Percentiles rank a stretch among this genome's conserved stretches.
Conservation (phyloP, 2,888 invertebrate genomes). For the Liopterus haemorrhoidalis region DNA sequence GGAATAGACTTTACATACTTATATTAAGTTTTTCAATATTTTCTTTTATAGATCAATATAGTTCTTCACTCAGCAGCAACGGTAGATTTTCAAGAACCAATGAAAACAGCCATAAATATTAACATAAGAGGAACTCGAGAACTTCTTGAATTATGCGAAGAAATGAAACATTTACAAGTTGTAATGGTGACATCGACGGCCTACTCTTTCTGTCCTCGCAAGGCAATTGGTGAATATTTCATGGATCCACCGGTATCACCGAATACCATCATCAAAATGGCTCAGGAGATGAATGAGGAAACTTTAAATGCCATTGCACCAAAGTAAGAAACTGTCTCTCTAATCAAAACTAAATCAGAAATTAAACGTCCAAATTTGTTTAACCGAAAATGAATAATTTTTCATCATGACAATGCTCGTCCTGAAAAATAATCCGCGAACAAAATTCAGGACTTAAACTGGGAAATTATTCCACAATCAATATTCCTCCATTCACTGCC, state of each 20-base stretch:
- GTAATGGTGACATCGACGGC: constrained; percentile 3
- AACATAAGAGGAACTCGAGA: constrained; percentile 2
- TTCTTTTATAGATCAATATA: constrained; percentile 1
- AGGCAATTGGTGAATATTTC: constrained; percentile 1
- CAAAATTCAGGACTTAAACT: too few species aligned
- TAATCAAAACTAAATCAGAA: too few species aligned
- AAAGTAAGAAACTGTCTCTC: not conserved
- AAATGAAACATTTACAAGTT: constrained; percentile 4
- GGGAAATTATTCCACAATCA: too few species aligned
- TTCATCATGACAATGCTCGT: too few species aligned
- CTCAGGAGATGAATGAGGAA: not conserved
- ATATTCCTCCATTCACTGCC: too few species aligned
- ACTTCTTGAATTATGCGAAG: not conserved
- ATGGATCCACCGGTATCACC: not conserved
- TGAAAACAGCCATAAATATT: not conserved
- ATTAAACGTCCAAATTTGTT: too few species aligned
- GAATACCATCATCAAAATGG: not conserved
- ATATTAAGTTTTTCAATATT: not conserved
- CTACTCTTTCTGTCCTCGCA: constrained; percentile 1
- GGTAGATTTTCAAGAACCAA: not conserved
- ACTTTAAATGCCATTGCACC: not conserved
- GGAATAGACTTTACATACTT: not conserved
- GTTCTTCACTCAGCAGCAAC: not conserved
- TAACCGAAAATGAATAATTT: too few species aligned
- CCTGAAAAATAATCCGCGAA: too few species aligned